Evolutionary conservation across 2,888 invertebrate species (phyloP).

Genomic region (Axea sp.): DNA sequence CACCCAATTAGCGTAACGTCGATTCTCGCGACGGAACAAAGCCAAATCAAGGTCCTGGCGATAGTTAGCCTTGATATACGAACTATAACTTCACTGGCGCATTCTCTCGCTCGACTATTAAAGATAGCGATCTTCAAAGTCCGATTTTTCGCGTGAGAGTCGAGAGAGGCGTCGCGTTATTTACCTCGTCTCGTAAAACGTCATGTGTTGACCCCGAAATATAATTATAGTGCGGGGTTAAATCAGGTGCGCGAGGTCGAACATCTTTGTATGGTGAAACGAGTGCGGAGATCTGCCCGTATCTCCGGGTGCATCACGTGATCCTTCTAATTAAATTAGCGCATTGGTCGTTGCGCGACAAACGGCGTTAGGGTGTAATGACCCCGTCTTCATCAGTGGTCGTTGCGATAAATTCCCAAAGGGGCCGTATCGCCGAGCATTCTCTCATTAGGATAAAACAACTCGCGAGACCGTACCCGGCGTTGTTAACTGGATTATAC

Average conservation of each 20-base stretch:
- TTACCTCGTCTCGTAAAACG: constrained; percentile 33
- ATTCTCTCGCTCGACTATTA: constrained; percentile 31
- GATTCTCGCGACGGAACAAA: neutral
- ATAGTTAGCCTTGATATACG: constrained; percentile 31
- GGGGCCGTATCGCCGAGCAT: constrained; percentile 73
- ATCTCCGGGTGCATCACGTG: constrained; percentile 51
- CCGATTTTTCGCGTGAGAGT: constrained; percentile 18
- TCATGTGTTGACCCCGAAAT: constrained; percentile 43
- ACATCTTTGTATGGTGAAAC: constrained; percentile 8
- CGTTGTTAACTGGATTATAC: constrained; percentile 71
- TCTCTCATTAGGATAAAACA: constrained; percentile 78
- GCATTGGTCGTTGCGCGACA: constrained; percentile 45
- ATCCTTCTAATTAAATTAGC: constrained; percentile 59
- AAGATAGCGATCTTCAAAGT: constrained; percentile 38
- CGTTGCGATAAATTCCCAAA: constrained; percentile 72
- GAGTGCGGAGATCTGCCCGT: constrained; percentile 4
- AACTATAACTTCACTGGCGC: constrained; percentile 29
- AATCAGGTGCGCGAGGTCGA: constrained; percentile 20
- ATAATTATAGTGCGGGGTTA: constrained; percentile 28
- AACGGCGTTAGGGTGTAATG: constrained; percentile 69
- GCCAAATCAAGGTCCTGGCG: neutral
- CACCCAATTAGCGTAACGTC: constrained; percentile 24
- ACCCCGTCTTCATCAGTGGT: constrained; percentile 70
- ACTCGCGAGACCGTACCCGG: constrained; percentile 63
- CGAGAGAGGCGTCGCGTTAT: constrained; percentile 14